These are phyloP conservation scores for Camponotus pennsylvanicus DNA, from an alignment of 1,140 invertebrate species.

Conservation along the genomic window DNA sequence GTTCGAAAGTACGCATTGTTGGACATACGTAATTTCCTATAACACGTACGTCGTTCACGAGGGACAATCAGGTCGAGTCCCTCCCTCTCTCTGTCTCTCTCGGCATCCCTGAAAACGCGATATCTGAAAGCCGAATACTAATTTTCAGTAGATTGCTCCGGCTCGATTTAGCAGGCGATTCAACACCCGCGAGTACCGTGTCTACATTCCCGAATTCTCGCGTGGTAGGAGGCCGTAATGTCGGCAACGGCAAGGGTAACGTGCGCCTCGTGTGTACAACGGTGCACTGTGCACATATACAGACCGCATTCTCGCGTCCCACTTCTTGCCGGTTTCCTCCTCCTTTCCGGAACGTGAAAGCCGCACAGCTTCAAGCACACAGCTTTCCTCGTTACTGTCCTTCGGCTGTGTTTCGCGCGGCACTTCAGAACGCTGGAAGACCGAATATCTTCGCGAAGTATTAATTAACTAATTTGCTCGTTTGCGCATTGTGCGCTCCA, in stretches of 20 bases:
- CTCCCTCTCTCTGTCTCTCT: not conserved
- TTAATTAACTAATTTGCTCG: slow-evolving; percentile 63
- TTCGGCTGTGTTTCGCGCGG: slow-evolving; percentile 14
- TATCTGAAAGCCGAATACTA: slow-evolving; percentile 55
- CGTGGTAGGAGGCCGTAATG: slow-evolving; percentile 72
- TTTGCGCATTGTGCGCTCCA: slow-evolving; percentile 51
- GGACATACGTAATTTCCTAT: slow-evolving; percentile 31
- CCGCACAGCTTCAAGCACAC: slow-evolving; percentile 45
- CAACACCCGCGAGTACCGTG: slow-evolving; percentile 49
- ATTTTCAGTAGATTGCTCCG: slow-evolving; percentile 66
- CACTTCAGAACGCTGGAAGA: slow-evolving; percentile 14
- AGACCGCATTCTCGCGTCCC: slow-evolving; percentile 67
- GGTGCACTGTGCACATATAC: slow-evolving; percentile 63
- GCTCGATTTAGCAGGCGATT: slow-evolving; percentile 60
- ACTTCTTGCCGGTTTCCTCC: slow-evolving; percentile 70
- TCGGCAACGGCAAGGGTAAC: slow-evolving; percentile 69
- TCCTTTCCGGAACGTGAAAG: slow-evolving; percentile 43
- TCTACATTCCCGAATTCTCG: slow-evolving; percentile 71
- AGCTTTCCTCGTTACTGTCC: slow-evolving; percentile 23
- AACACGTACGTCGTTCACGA: slow-evolving; percentile 31
- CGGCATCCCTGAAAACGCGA: slow-evolving; percentile 28
- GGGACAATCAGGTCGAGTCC: slow-evolving; percentile 44
- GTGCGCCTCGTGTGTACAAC: slow-evolving; percentile 62
- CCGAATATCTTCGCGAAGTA: slow-evolving; percentile 49
- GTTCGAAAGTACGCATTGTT: not conserved